Base-by-base conservation (phyloP, 2,797 vertebrate species). In the Podarcis siculus region DNA sequence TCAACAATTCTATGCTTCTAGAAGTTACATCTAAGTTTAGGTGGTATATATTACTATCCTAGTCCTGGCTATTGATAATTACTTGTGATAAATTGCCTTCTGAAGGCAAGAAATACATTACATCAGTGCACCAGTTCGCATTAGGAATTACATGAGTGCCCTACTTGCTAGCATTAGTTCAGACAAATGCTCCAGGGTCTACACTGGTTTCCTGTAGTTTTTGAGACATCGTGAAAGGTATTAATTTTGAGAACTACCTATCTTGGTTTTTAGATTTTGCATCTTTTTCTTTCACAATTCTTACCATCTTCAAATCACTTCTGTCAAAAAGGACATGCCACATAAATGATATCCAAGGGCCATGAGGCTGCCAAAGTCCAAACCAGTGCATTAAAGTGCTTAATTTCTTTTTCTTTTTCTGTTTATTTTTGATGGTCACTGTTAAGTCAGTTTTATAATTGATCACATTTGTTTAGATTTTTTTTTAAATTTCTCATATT, bases 1-100 rank as follows among this genome's bases (percentile, higher is more conserved):
- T 55, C 49, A 55, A 55, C 49, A 55, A 55, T 55, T 55, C 49
- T 55, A 55, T 55, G 49, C 49, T 55, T 55, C 49, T 55, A 55
- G 13, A 55, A 92, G 61, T 89, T 91, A 83, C 79, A 92, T 0
- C 93, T 92, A 90, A 93, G 86, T 93, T 90, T 69, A 92, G 78
- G 49, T 32, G 87, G 81, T 39, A 77, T 91, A 91, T 83, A 93
- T 93, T 94, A 90, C 83, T 64, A 71, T 90, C 61, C 45, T 89
- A 45, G 45, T 78, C 13, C 76, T 78, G 76, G 42, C 2, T 78
- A 30, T 3, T 49, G 76, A 77, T 42, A 42, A 5, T 45, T 12
- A 30, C 23, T 30, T 78, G 42, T 30, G 27, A 49, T 27, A 78
- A 49, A 10, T 78, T 78, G 76, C 5, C 45, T 49, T 30, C 45